Evolutionary conservation across 2,888 invertebrate species (phyloP), one percentile per base, ranked within the genome.

Genomic region (Orthonevra nobilis): DNA sequence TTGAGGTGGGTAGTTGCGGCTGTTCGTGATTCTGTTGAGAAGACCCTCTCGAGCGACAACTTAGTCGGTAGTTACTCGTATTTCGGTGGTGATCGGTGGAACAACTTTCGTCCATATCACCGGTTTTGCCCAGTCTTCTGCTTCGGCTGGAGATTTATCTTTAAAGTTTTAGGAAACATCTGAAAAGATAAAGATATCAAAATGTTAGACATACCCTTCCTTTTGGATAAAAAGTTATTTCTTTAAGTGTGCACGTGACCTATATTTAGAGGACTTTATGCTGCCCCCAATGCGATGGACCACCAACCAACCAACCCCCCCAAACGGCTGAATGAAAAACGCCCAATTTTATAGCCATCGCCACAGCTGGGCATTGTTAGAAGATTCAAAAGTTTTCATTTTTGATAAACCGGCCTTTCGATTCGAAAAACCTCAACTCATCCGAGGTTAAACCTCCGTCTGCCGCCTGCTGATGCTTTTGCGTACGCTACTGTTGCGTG

Each of bases 101-200:
- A 61, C 74, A 81, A 72, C 81, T 75, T 81, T 83, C 81, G 73
- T 77, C 82, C 83, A 83, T 83, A 83, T 83, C 83, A 83, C 83
- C 83, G 82, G 69, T 72, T 63, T 77, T 81, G 63, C 66, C 75
- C 75, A 75, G 69, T 69, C 81, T 81, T 75, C 20, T 70, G 50
- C 56, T 68, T 68, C 54, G 74, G 74, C 63, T 69, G 75, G 46
- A 69, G 70, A 81, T 81, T 81, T 81, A 81, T 82, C 70, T 81
- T 82, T 54, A 81, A 72, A 81, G 72, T 79, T 75, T 83, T 77
- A 82, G 81, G 81, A 83, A 83, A 82, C 83, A 83, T 83, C 83
- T 83, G 60, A 61, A 79, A 81, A 23, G n/a, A 30, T 30, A 52
- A 52, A 32, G 17, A 34, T 44, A 68, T 20, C 40, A 20, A 61